These are phyloP conservation scores for Gortyna flavago DNA, from an alignment of 2,888 invertebrate species.

Conservation along the genomic window DNA sequence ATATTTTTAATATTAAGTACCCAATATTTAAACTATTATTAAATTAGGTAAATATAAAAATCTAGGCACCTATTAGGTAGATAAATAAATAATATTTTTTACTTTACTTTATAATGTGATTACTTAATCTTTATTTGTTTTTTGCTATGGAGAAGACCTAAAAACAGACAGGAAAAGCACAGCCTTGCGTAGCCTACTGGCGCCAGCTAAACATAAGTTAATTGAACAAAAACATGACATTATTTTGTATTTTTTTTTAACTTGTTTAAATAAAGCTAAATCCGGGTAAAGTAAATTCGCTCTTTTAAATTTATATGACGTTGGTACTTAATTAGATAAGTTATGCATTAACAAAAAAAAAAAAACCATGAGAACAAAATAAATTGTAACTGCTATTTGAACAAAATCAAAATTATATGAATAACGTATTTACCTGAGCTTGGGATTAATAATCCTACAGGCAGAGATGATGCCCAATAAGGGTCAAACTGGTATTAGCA, in stretches of 20 bases:
- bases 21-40: background rate
- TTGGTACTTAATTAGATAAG: background rate
- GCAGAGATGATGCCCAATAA: background rate
- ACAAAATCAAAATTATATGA: background rate
- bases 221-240: background rate
- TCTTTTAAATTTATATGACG: background rate
- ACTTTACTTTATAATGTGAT: no score
- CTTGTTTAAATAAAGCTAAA: background rate
- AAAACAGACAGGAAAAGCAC: background rate
- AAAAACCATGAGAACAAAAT: background rate
- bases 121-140: background rate
- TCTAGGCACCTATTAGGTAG: background rate
- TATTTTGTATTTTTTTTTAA: background rate
- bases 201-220: no score
- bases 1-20: background rate
- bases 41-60: background rate
- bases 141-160: background rate
- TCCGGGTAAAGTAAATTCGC: background rate
- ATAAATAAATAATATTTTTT: background rate
- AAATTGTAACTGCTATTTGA: background rate
- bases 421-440: conserved; percentile 15
- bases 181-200: background rate
- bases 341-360: background rate
- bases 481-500: background rate
- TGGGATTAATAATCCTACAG: background rate